These are phyloP conservation scores for Drosophila robusta DNA, from an alignment of 2,888 invertebrate species.

Conservation along the genomic window DNA sequence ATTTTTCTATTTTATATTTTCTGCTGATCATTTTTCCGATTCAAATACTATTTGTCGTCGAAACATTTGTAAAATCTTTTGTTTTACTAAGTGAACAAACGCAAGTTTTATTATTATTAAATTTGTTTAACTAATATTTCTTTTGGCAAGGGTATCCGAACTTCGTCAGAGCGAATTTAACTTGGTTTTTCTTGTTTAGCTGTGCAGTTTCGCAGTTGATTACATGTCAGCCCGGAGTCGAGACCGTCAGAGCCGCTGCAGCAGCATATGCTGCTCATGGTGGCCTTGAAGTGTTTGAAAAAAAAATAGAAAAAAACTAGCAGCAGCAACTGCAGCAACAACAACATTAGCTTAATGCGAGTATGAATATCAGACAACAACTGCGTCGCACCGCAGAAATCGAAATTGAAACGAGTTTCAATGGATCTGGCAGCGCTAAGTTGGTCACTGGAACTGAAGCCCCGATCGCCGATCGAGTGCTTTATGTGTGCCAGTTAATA, in stretches of 20 bases:
- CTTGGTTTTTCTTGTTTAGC: conserved; percentile 13
- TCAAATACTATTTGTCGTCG: no score
- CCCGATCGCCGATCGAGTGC: conserved; percentile 10
- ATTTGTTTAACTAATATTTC: no score
- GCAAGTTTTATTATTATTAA: no score
- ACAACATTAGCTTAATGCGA: conserved; percentile 30
- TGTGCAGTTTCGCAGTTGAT: conserved; percentile 66
- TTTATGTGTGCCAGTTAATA: conserved; percentile 1
- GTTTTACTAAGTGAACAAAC: no score
- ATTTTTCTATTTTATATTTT: no score
- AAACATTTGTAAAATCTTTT: no score
- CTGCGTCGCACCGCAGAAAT: conserved; percentile 50
- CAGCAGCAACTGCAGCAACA: conserved; percentile 8
- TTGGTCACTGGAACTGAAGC: conserved; percentile 66
- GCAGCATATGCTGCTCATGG: conserved; percentile 74
- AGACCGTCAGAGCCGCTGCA: conserved; percentile 49
- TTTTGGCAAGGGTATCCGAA: conserved; percentile 4
- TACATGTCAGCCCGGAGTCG: conserved; percentile 57
- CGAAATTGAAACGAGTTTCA: conserved; percentile 69
- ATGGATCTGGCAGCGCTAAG: conserved; percentile 43
- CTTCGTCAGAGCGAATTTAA: neutral
- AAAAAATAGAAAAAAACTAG: conserved; percentile 21
- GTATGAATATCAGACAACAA: conserved; percentile 54
- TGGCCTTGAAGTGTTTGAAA: conserved; percentile 69
- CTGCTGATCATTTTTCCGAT: no score